These are phyloP conservation scores for Hirtodrosophila histrioides DNA, from an alignment of 2,888 invertebrate species.

Conservation along the genomic window DNA sequence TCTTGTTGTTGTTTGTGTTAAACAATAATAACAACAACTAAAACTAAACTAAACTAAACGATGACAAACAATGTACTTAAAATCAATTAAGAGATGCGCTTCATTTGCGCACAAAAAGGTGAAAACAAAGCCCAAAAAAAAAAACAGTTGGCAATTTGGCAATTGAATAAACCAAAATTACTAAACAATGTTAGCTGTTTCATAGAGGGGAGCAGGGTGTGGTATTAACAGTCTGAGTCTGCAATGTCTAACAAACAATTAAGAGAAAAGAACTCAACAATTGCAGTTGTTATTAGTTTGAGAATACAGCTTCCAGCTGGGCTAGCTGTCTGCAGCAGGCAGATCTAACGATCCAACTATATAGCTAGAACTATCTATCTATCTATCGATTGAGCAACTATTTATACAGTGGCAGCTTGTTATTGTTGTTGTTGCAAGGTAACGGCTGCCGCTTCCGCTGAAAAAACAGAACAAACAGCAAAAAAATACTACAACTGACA, in stretches of 20 bases:
- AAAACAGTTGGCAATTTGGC: slow-evolving; percentile 54
- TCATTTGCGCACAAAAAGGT: slow-evolving; percentile 28
- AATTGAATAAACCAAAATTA: slow-evolving; percentile 21
- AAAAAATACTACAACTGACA: slow-evolving; percentile 3
- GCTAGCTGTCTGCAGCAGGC: too few relatives aligned
- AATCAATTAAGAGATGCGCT: slow-evolving; percentile 49
- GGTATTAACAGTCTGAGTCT: too few relatives aligned
- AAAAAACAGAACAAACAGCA: slow-evolving; percentile 34
- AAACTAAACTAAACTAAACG: background rate
- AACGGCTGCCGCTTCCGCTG: slow-evolving; percentile 69
- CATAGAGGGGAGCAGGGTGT: too few relatives aligned
- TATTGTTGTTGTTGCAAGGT: slow-evolving; percentile 39
- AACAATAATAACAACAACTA: background rate
- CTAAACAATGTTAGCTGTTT: too few relatives aligned
- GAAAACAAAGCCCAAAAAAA: background rate
- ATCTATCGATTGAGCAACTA: slow-evolving; percentile 53
- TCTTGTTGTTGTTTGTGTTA: slow-evolving; percentile 1
- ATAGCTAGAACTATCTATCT: too few relatives aligned
- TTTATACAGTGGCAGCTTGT: slow-evolving; percentile 67
- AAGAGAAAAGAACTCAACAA: too few relatives aligned
- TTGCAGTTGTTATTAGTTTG: too few relatives aligned
- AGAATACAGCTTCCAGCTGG: too few relatives aligned
- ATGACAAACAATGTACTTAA: background rate
- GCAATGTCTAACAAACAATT: too few relatives aligned
- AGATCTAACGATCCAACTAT: slow-evolving; percentile 28